Percentiles rank a stretch among this genome's conserved stretches.
phyloP scores from a whole-genome alignment of 2,113 vertebrate genomes.

The Siniperca knerii region DNA sequence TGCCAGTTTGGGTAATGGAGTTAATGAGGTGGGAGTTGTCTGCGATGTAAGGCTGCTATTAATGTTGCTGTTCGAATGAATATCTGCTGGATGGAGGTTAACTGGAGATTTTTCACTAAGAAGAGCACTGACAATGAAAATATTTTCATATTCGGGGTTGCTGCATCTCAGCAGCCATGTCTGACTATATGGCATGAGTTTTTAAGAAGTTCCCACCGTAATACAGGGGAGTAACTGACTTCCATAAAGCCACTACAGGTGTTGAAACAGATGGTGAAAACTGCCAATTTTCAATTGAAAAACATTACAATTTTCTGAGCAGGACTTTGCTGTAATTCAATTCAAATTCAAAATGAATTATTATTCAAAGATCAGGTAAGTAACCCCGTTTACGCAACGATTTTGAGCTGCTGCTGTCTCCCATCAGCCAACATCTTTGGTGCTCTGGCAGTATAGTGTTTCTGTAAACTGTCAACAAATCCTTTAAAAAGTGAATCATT shows the following conservation, averaged over 20 bases:
- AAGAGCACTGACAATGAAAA: not conserved
- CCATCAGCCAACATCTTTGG: not conserved
- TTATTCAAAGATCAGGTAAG: not conserved
- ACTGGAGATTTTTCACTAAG: not conserved
- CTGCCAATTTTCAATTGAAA: not conserved
- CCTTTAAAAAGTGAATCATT: not conserved
- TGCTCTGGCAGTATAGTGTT: not conserved
- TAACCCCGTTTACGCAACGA: not conserved
- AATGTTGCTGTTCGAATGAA: not conserved
- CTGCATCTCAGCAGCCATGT: not conserved
- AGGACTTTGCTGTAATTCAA: not conserved
- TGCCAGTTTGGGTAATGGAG: not conserved
- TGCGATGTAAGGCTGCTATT: not conserved
- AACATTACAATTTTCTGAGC: not conserved
- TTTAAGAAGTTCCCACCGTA: not conserved
- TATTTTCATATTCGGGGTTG: not conserved
- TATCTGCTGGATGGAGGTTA: not conserved
- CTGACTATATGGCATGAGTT: not conserved
- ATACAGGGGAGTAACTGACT: not conserved
- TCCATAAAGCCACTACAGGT: not conserved
- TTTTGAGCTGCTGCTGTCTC: not conserved
- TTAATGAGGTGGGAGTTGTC: not conserved
- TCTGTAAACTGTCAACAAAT: not conserved
- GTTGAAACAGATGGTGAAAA: not conserved
- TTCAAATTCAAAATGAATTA: not conserved